A percentile compares a stretch with the other conserved stretches of the same genome.
Evolutionary conservation across 1,140 invertebrate genomes (phyloP).

Genomic region (Cherax destructor): DNA sequence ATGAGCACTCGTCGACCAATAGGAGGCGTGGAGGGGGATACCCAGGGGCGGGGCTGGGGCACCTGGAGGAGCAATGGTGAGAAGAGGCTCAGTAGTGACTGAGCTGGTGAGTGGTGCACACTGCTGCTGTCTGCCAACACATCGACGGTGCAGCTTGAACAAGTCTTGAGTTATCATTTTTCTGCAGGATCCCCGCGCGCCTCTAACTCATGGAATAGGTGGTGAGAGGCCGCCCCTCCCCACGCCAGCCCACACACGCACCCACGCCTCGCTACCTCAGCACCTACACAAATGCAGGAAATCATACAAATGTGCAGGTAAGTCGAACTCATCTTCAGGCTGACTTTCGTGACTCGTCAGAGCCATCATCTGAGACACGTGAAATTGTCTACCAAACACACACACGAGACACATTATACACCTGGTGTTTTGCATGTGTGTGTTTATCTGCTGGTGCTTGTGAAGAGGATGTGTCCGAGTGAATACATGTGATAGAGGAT

Average conservation of each 20-base stretch:
- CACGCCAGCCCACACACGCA: not conserved
- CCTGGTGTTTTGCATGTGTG: too few relatives aligned
- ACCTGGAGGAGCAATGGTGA: slow-evolving; percentile 35
- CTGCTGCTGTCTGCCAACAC: slow-evolving; percentile 12
- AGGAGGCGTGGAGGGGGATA: not conserved
- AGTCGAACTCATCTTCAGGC: not conserved
- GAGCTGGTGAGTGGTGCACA: slow-evolving; percentile 25
- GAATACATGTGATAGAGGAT: too few relatives aligned
- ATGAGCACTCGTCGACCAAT: slow-evolving; percentile 17
- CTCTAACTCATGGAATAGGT: slow-evolving; percentile 34
- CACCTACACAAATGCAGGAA: slow-evolving; percentile 16
- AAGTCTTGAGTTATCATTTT: not conserved
- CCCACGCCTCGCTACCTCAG: not conserved
- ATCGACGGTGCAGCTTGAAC: not conserved
- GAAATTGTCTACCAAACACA: too few relatives aligned
- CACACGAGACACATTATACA: too few relatives aligned
- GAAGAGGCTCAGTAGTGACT: slow-evolving; percentile 17
- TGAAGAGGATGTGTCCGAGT: too few relatives aligned
- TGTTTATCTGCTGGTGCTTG: too few relatives aligned
- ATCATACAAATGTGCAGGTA: slow-evolving; percentile 27
- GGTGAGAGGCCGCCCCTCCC: too few relatives aligned
- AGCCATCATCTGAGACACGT: too few relatives aligned
- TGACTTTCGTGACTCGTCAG: too few relatives aligned
- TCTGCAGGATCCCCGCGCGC: not conserved
- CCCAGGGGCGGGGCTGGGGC: slow-evolving; percentile 32